Evolutionary conservation across 2,113 vertebrate genomes (phyloP), one percentile per base, ranked within the genome.

Genomic region (Phaetusa simplex): DNA sequence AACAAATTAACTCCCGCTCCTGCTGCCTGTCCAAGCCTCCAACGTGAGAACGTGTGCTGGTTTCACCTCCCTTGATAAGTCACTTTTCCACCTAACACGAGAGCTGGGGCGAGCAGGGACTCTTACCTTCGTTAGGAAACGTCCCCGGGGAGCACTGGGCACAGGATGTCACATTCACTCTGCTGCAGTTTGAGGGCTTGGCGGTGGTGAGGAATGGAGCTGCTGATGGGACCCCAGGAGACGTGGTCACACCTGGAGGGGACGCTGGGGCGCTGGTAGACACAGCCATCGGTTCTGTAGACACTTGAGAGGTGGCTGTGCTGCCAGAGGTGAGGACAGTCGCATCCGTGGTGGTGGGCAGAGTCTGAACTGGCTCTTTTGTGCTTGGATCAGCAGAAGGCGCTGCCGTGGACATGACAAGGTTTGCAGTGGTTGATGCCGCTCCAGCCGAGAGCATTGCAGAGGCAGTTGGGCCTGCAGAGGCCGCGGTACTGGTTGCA

Each of bases 81-180:
- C 61, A 16, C 50, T 53, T 30, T 40, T 30, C 27, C 52, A 81
- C 18, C 27, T 3, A 24, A 12, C 9, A 7, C 0, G 1, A 73
- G 12, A 32, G 38, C 29, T 0, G 0, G n/a, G 9, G 30, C 0
- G 0, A 52, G 47, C 38, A 22, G 5, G 12, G 26, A 9, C 56
- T 61, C 95, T 83, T 76, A 98, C 99, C 98, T 88, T 97, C 97
- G 22, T 58, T 95, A 56, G 98, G 97, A 70, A 97, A 97, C 0
- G 98, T 98, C 50, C 99, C 99, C 1, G 99, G 98, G 10, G 97
- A 86, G 72, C 99, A 99, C 38, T 5, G 91, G 78, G 96, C 95
- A 91, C 99, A 99, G 79, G 95, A 82, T 8, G 98, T 98, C 45
- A 95, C 94, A 18, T 99, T 98, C 81, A 98, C 98, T 2, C 36